Evolutionary conservation across 2,113 vertebrate genomes (phyloP).

Genomic region (Formicarius rufipectus): DNA sequence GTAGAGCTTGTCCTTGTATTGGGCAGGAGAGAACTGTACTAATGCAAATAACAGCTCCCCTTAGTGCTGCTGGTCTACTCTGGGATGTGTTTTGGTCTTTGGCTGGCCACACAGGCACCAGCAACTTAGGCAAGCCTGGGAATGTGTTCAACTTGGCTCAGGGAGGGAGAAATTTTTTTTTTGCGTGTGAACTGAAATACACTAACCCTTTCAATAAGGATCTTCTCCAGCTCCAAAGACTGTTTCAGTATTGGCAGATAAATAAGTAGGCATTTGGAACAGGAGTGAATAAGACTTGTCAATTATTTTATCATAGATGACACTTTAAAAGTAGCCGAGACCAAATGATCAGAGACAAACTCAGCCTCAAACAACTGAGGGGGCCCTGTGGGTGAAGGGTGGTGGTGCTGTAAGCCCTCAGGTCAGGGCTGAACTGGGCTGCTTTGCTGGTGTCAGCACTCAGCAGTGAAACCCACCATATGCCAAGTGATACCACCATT

Average conservation of each 20-base stretch:
- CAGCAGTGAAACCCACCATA: not conserved
- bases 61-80: not conserved
- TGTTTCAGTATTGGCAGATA: not conserved
- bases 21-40: not conserved
- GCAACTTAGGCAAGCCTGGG: not conserved
- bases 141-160: not conserved
- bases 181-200: not conserved
- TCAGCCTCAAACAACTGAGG: not conserved
- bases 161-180: not conserved
- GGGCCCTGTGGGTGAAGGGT: not conserved
- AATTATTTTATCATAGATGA: not conserved
- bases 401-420: not conserved
- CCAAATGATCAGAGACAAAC: not conserved
- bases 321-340: rapidly evolving
- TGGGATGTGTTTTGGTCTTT: not conserved
- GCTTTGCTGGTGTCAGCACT: rapidly evolving
- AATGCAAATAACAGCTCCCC: not conserved
- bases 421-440: not conserved
- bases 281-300: not conserved
- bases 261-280: not conserved
- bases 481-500: not conserved
- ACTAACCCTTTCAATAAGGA: not conserved
- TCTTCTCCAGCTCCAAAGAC: not conserved
- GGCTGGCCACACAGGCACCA: not conserved
- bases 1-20: not conserved